A percentile compares a stretch with the other conserved stretches of the same genome.
These are phyloP conservation scores for Amblyopsis rosae DNA, from an alignment of 2,113 vertebrate species.

Conservation along the genomic window DNA sequence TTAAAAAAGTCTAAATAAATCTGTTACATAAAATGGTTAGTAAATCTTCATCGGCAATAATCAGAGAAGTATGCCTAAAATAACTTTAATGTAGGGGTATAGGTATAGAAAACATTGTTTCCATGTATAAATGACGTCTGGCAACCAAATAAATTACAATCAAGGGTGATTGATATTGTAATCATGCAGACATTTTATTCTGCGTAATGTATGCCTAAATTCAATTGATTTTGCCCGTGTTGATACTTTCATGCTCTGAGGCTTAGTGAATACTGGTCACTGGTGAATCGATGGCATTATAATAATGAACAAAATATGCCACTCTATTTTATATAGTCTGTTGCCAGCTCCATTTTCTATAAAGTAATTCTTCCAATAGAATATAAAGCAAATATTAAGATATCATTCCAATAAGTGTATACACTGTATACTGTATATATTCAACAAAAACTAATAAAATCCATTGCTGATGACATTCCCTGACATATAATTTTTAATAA, in stretches of 20 bases:
- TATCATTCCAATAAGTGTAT: not conserved
- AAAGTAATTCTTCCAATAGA: not conserved
- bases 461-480: slow-evolving; percentile 15
- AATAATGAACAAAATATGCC: not conserved
- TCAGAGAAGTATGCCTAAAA: slow-evolving; percentile 17
- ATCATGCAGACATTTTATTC: slow-evolving; percentile 37
- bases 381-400: not conserved
- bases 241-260: slow-evolving; percentile 42
- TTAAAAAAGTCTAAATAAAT: slow-evolving; percentile 72
- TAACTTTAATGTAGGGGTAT: slow-evolving; percentile 52
- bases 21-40: slow-evolving; percentile 55
- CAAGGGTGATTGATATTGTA: slow-evolving; percentile 52
- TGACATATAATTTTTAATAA: slow-evolving; percentile 16
- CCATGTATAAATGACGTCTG: slow-evolving; percentile 43
- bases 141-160: slow-evolving; percentile 68
- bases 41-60: slow-evolving; percentile 49
- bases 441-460: not conserved
- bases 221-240: not conserved
- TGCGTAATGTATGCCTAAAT: slow-evolving; percentile 23
- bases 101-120: slow-evolving; percentile 60
- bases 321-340: not conserved
- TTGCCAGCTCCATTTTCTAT: not conserved
- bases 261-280: slow-evolving; percentile 41
- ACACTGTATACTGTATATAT: not conserved
- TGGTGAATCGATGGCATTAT: slow-evolving; percentile 8